Base-by-base conservation (phyloP, 2,113 vertebrate genomes). In the Prinia subflava region DNA sequence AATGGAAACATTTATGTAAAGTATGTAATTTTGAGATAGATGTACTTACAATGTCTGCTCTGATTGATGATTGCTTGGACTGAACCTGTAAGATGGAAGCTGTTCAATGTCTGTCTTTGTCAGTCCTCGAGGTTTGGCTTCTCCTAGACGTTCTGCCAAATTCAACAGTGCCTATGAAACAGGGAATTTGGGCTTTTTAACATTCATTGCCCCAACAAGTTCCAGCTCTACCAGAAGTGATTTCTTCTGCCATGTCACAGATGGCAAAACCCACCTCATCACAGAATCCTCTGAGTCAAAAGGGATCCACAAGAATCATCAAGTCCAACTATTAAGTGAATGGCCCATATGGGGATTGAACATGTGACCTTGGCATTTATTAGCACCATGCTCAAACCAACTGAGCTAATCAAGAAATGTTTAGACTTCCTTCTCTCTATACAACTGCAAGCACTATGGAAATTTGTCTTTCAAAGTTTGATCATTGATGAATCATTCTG, bases 61-160 rank as follows among this genome's bases (percentile, higher is more conserved):
- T 62, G 99, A 99, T 86, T 99, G 99, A 96, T 99, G 99, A 98
- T 99, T 99, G 97, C 99, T 99, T 96, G 99, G 98, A 96, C 99
- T 99, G 97, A 99, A 99, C 89, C 98, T 98, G 53, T 99, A 99
- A 30, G 99, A 99, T 68, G 99, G 99, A 96, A 99, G 99, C 90
- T 99, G 99, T 95, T 99, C 99, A 71, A 99, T 99, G 79, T 99
- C 99, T 39, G 98, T 99, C 97, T 99, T 99, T 57, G 98, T 99
- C 55, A 99, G 96, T 65, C 99, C 99, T 62, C 98, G 98, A 65
- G 99, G 99, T 95, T 99, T 99, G 35, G 99, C 99, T 94, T 99
- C 99, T 94, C 99, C 99, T 5, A 99, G 94, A 92, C 98, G 98
- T 97, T 99, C 99, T 31, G 99, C 99, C 11, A 99, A 98, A 97